phyloP scores from a whole-genome alignment of 2,797 vertebrate species.

The Eurystomus glaucurus region DNA sequence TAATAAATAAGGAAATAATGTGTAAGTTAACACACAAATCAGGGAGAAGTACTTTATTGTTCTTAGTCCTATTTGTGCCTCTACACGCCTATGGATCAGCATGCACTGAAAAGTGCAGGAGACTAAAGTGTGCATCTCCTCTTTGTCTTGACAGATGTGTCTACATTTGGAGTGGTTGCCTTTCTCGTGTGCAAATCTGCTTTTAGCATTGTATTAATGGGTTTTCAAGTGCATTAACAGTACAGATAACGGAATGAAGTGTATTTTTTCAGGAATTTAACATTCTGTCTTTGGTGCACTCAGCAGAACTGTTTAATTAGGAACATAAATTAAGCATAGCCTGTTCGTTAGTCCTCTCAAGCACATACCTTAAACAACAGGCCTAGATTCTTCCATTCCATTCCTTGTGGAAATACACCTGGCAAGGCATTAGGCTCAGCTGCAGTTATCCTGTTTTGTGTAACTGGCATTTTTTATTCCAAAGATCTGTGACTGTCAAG shows the following conservation, averaged over 20 bases:
- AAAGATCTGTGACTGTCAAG: background rate
- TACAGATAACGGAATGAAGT: background rate
- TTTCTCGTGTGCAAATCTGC: background rate
- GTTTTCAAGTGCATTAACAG: background rate
- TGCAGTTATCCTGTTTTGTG: background rate
- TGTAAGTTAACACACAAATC: background rate
- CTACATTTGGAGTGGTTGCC: background rate
- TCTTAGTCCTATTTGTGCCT: background rate
- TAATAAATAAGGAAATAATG: background rate
- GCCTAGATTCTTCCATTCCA: background rate
- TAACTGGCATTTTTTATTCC: background rate
- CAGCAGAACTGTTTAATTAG: background rate
- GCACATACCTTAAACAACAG: background rate
- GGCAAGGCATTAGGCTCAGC: background rate
- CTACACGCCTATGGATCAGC: background rate
- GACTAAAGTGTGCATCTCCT: background rate
- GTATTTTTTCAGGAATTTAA: background rate
- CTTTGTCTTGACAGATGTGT: background rate
- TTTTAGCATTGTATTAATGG: background rate
- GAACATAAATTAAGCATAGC: background rate
- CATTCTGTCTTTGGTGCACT: background rate
- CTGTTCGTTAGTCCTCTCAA: background rate
- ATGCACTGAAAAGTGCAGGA: background rate
- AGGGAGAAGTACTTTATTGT: background rate
- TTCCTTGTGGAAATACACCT: background rate